Evolutionary conservation across 2,113 vertebrate species (phyloP), one percentile per base, ranked within the genome.

Genomic region (Prolemur simus): DNA sequence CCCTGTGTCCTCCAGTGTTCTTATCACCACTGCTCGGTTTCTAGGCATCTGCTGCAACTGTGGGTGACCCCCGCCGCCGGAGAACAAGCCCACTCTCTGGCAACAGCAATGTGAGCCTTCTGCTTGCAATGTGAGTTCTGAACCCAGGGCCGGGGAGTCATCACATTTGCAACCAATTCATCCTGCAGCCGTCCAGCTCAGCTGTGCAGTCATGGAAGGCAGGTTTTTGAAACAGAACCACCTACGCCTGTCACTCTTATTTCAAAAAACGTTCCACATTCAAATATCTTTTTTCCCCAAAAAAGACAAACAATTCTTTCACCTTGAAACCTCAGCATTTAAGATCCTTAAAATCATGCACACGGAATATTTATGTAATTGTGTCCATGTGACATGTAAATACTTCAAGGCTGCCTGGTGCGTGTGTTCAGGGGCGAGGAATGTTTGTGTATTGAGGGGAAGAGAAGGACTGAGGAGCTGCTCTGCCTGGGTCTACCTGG

Each of bases 251-350:
- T 83, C 93, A 77, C 64, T 85, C 84, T 74, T 82, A 71, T 78
- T 86, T 60, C 80, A 37, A 5, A 74, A 74, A 86, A 54, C 60
- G 34, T 63, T 66, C 58, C 29, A 56, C 2, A 0, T 54, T 69
- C 42, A 69, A 32, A 64, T 25, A 32, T 39, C 34, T 71, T 68
- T 10, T 58, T 10, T 58, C 39, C 2, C 1, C 32, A 15, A 42
- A 32, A 91, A 71, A 96, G 60, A 90, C 81, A 91, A 64, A 94
- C 71, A 45, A 69, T 91, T 54, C 87, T 86, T 76, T 95, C 78
- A 89, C 77, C 78, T 91, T 66, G 78, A 91, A 94, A 63, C 37
- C 21, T 85, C 82, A 21, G 58, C 56, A 42, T 13, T 66, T 15
- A 45, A 18, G 34, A 96, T 52, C 54, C 63, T 93, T 66, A 45